Base-by-base conservation (phyloP, 2,888 invertebrate species). In the Crioceris asparagi region DNA sequence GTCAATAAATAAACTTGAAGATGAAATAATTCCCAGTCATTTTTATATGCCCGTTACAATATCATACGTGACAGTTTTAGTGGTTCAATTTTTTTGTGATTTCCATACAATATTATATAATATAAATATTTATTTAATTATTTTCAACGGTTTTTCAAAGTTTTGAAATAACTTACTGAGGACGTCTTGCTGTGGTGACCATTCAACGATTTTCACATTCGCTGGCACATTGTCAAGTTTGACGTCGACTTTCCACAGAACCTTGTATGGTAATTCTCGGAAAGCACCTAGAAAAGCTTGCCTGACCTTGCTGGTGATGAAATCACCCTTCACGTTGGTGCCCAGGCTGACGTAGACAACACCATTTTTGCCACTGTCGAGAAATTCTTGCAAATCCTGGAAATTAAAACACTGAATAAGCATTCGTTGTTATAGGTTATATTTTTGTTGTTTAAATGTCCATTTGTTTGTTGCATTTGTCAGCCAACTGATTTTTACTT, bases 281-380 rank as follows among this genome's bases (percentile, higher is more conserved):
- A 68, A 64, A 2, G 60, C 55, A 11, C 55, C 48, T 3, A 62
- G 17, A 16, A 66, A 49, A 3, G 49, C 50, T 19, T 57, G 47
- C 10, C 54, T 38, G 12, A 55, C 52, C 16, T 58, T 41, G n/a
- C 45, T 39, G 3, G 57, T 47, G 30, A 67, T 39, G 18, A 53
- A 40, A 10, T 51, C 46, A n/a, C 56, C 58, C 44, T 59, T 59
- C 2, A 66, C 51, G 34, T 60, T 57, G 2, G 64, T 59, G 1
- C 69, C 69, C 41, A 69, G 49, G 41, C 65, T 63, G 41, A 65
- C 62, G 38, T 60, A 60, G 14, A 67, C 55, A 1, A 56, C 59
- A 10, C 65, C 66, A 11, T 60, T 41, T 18, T 46, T 40, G 2
- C 59, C 53, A n/a, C 49, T 45, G 35, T 65, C 60, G 43, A 66